phyloP scores from a whole-genome alignment of 2,888 invertebrate genomes.

The Brenthis daphne region DNA sequence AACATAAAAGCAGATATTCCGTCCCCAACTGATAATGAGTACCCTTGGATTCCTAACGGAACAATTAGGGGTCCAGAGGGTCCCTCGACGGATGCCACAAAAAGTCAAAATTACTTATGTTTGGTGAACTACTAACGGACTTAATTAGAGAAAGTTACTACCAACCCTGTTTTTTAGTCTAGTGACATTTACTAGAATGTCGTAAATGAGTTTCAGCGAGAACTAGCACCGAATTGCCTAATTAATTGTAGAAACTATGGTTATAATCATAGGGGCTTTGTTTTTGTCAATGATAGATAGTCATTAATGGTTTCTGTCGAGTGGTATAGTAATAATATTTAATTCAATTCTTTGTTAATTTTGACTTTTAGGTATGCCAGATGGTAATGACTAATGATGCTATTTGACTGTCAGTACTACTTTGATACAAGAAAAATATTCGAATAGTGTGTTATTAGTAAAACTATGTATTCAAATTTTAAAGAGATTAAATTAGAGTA shows the following conservation, averaged over 20 bases:
- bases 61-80: constrained; percentile 39
- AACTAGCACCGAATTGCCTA: constrained; percentile 1
- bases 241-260: constrained; percentile 1
- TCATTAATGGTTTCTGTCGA: no score
- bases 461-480: no score
- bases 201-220: constrained; percentile 28
- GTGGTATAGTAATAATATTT: no score
- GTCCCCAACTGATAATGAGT: constrained; percentile 27
- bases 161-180: constrained; percentile 38
- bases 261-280: background rate
- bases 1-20: constrained; percentile 29
- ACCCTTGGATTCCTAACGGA: constrained; percentile 32
- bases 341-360: no score
- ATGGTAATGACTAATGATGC: no score
- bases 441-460: no score
- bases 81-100: constrained; percentile 39
- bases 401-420: no score
- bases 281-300: no score
- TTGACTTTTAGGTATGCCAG: no score
- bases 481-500: no score
- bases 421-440: no score
- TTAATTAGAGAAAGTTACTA: constrained; percentile 43
- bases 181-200: constrained; percentile 33
- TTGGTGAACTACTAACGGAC: constrained; percentile 42
- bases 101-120: constrained; percentile 45